phyloP scores from a whole-genome alignment of 2,888 invertebrate species.

The Drosophila nigritarsus region DNA sequence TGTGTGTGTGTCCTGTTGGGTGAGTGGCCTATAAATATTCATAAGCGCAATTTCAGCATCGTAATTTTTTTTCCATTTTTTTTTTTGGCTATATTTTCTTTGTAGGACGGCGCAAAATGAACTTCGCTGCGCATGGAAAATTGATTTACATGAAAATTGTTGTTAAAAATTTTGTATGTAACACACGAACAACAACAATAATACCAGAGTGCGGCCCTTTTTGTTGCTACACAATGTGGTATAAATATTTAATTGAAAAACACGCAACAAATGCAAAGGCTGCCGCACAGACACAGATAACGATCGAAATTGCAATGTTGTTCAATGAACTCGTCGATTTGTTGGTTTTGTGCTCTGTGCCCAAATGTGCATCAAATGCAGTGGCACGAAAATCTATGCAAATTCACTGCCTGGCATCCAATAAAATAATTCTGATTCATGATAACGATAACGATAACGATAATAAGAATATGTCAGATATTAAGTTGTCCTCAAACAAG shows the following conservation, averaged over 20 bases:
- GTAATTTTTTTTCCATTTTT: slow-evolving; percentile 20
- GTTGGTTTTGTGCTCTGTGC: slow-evolving; percentile 38
- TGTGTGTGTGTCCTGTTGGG: slow-evolving; percentile 14
- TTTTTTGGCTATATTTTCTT: slow-evolving; percentile 4
- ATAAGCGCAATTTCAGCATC: slow-evolving; percentile 65
- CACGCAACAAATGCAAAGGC: slow-evolving; percentile 42
- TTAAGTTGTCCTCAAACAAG: background rate
- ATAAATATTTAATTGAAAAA: slow-evolving; percentile 80
- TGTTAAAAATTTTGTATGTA: slow-evolving; percentile 51
- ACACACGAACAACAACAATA: slow-evolving; percentile 14
- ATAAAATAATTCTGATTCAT: slow-evolving; percentile 43
- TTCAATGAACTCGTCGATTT: slow-evolving; percentile 10
- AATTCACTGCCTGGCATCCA: slow-evolving; percentile 42
- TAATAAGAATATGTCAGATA: slow-evolving; percentile 8
- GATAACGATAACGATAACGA: slow-evolving; percentile 28
- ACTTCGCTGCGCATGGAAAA: slow-evolving; percentile 69
- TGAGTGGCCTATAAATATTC: slow-evolving; percentile 73
- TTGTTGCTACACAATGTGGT: slow-evolving; percentile 45
- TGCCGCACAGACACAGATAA: background rate
- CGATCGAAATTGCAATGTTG: slow-evolving; percentile 24
- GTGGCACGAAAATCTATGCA: slow-evolving; percentile 66
- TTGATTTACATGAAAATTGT: slow-evolving; percentile 76
- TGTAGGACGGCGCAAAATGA: slow-evolving; percentile 56
- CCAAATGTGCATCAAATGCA: slow-evolving; percentile 35
- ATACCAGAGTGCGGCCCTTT: slow-evolving; percentile 33